phyloP scores from a whole-genome alignment of 2,797 vertebrate genomes.

The Remorina albescens region DNA sequence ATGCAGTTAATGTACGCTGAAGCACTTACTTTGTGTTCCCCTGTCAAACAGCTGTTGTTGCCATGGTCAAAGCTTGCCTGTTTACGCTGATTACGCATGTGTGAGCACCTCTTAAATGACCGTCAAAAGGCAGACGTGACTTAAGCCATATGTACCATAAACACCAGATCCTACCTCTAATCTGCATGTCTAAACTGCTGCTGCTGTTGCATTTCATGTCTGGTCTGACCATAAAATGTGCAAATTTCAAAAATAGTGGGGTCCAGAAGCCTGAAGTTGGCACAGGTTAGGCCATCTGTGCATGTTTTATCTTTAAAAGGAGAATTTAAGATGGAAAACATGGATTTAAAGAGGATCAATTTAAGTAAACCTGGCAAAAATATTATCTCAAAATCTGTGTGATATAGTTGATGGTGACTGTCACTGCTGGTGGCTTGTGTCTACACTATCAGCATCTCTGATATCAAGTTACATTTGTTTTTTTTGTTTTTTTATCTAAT shows the following conservation, averaged over 20 bases:
- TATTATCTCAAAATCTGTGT: too few species aligned
- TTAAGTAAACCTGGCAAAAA: too few species aligned
- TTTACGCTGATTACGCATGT: background rate
- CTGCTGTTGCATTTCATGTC: background rate
- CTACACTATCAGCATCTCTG: too few species aligned
- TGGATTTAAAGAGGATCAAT: background rate
- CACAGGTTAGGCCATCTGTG: background rate
- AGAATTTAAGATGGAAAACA: background rate
- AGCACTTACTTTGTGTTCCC: background rate
- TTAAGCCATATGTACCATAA: too few species aligned
- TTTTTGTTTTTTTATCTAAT: constrained; percentile 6
- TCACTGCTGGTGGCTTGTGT: too few species aligned
- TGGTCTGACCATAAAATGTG: background rate
- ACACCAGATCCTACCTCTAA: background rate
- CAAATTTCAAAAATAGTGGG: too few species aligned
- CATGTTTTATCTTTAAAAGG: background rate
- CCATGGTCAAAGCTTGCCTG: background rate
- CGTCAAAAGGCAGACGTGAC: background rate
- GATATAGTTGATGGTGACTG: too few species aligned
- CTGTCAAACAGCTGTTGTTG: background rate
- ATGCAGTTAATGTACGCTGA: background rate
- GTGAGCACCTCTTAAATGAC: background rate
- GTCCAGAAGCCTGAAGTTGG: background rate
- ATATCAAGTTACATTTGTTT: too few species aligned
- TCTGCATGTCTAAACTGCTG: background rate